Evolutionary conservation across 2,888 invertebrate genomes (phyloP).

Genomic region (Bellardia pandia): DNA sequence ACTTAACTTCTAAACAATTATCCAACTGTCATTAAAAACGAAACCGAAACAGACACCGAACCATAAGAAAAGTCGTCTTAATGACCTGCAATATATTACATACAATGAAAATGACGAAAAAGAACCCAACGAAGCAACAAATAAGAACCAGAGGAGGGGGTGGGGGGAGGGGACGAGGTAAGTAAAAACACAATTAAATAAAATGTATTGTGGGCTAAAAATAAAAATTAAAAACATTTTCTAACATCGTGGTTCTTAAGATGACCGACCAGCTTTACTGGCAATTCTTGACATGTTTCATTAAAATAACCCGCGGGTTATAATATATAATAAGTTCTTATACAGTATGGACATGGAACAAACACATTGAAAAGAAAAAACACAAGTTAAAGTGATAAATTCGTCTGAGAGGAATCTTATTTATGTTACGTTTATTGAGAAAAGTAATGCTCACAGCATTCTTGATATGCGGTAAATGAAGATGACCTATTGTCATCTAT

Average conservation of each 20-base stretch:
- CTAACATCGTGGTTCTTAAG: background rate
- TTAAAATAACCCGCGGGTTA: too few relatives aligned
- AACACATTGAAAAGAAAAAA: too few relatives aligned
- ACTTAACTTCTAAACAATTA: background rate
- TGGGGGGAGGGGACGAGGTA: background rate
- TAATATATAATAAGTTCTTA: too few relatives aligned
- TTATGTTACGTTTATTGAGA: too few relatives aligned
- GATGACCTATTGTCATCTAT: too few relatives aligned
- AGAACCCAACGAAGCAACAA: background rate
- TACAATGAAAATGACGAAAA: constrained; percentile 3
- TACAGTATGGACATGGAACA: too few relatives aligned
- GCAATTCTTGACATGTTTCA: too few relatives aligned
- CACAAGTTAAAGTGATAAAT: too few relatives aligned
- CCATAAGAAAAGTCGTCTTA: constrained; percentile 26
- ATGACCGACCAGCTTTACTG: background rate
- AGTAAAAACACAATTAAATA: constrained; percentile 12
- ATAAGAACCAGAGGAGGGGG: background rate
- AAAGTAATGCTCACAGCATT: too few relatives aligned
- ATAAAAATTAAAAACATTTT: constrained; percentile 1
- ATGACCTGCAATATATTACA: constrained; percentile 23
- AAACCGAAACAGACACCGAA: background rate
- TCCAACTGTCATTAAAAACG: background rate
- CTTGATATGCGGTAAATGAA: too few relatives aligned
- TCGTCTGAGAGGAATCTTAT: too few relatives aligned
- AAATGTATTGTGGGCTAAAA: constrained; percentile 19